These are phyloP conservation scores for Tachina grossa DNA, from an alignment of 2,888 invertebrate genomes.

Conservation along the genomic window DNA sequence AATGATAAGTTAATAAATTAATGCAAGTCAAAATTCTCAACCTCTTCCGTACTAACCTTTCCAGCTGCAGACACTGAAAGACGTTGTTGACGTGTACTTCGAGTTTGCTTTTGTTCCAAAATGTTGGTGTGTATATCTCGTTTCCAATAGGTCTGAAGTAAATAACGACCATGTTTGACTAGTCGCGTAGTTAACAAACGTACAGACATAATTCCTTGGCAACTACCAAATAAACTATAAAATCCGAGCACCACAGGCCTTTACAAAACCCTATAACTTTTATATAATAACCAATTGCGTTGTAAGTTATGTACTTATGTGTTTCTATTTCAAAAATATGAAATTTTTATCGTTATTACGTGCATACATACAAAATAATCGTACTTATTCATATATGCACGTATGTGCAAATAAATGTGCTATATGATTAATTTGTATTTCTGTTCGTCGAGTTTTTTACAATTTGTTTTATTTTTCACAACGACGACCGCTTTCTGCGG, in stretches of 20 bases:
- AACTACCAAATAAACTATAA: conserved; percentile 31
- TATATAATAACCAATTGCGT: conserved; percentile 54
- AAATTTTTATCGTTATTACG: too few species aligned
- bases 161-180: conserved; percentile 85
- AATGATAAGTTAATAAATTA: background rate
- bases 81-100: conserved; percentile 78
- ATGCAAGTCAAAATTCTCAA: background rate
- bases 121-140: conserved; percentile 84
- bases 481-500: conserved; percentile 58
- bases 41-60: conserved; percentile 75
- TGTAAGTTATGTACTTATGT: background rate
- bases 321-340: conserved; percentile 3
- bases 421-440: background rate
- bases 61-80: conserved; percentile 77
- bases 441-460: background rate
- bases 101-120: conserved; percentile 81
- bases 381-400: conserved; percentile 26
- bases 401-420: background rate
- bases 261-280: conserved; percentile 8
- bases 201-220: conserved; percentile 83
- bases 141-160: conserved; percentile 84
- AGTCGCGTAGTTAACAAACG: conserved; percentile 84
- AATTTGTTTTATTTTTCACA: conserved; percentile 29
- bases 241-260: conserved; percentile 5
- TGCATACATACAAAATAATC: background rate